A percentile compares a stretch with the other conserved stretches of the same genome.
These are phyloP conservation scores for Ameiurus melas DNA, from an alignment of 2,113 vertebrate genomes.

Conservation along the genomic window DNA sequence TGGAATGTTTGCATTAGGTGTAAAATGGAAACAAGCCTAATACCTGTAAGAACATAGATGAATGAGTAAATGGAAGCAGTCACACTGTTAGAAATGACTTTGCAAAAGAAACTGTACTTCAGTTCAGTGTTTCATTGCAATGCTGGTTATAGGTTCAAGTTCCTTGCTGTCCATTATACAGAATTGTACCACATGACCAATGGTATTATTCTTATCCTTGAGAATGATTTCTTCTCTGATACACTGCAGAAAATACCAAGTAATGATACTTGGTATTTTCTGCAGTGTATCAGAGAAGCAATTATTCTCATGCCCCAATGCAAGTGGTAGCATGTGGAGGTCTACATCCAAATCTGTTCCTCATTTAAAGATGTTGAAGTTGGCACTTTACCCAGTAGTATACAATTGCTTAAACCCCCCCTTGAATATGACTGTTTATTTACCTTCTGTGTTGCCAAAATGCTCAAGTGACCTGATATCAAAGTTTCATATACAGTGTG, in stretches of 20 bases:
- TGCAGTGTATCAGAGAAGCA: not conserved
- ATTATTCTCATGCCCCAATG: not conserved
- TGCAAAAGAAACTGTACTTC: not conserved
- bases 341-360: constrained; percentile 47
- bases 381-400: constrained; percentile 19
- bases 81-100: not conserved
- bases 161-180: not conserved
- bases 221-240: too few relatives aligned
- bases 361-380: constrained; percentile 56
- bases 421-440: not conserved
- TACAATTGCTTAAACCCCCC: not conserved
- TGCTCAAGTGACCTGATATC: not conserved
- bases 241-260: too few relatives aligned
- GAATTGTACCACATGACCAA: not conserved
- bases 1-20: not conserved
- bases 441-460: not conserved
- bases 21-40: too few relatives aligned
- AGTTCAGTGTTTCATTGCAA: not conserved
- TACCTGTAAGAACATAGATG: not conserved
- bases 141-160: not conserved
- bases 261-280: not conserved
- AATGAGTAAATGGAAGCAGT: not conserved
- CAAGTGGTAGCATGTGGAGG: not conserved
- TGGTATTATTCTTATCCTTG: not conserved
- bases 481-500: not conserved